Evolutionary conservation across 2,888 invertebrate species (phyloP), one percentile per base, ranked within the genome.

Genomic region (Hirtodrosophila confusa): DNA sequence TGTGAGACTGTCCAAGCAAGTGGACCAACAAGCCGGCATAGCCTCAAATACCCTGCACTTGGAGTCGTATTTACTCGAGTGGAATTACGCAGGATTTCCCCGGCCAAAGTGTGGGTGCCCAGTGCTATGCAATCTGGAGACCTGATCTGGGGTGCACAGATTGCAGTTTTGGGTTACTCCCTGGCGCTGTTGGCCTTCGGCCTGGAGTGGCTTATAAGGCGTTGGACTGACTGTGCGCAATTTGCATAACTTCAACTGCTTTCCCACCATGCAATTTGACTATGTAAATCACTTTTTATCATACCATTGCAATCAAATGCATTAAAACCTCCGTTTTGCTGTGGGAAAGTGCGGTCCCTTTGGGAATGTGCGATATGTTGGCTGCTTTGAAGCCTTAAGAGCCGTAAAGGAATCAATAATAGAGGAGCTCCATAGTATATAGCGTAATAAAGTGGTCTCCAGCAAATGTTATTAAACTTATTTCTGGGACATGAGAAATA

Each of bases 271-370:
- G 71, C 54, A 73, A 70, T 76, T 75, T 71, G 24, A 17, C 57
- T 55, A 71, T 61, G 73, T 71, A 73, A 73, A 73, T 76, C 61
- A 73, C 50, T 44, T 41, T 43, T 76, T 73, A 73, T 73, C 72
- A 53, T 3, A 41, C 35, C 35, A 44, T 58, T 56, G 37, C 76
- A 53, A 70, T 75, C 72, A 29, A 11, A 37, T n/a, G 48, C 55
- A 54, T 70, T 75, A 70, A 70, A 76, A 66, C 67, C 44, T 47
- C 50, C 61, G 71, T 35, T 61, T 27, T 33, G 31, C 50, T 17
- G 71, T 65, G 71, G 33, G 72, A 73, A 70, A 73, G 45, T 61
- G 49, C 75, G 70, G 71, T 73, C 58, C 33, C 55, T 53, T 69
- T 39, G 7, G 39, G 39, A 36, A 36, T 36, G 65, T 58, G 41